These are phyloP conservation scores for Caenorhabditis sulstoni DNA, from an alignment of 2,888 invertebrate genomes.

Conservation along the genomic window DNA sequence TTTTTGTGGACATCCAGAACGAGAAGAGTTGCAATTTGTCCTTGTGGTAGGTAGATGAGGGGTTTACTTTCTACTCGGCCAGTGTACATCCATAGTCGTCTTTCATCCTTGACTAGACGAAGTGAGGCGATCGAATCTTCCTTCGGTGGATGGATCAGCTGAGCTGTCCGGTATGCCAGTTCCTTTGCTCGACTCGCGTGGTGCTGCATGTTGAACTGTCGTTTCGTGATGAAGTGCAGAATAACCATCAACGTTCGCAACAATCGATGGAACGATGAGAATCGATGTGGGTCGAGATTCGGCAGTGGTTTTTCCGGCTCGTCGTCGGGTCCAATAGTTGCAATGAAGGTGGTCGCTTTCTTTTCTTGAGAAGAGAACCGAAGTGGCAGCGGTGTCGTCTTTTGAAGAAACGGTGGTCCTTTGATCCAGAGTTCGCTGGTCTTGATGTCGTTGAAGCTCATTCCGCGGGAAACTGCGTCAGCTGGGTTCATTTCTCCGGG, in stretches of 20 bases:
- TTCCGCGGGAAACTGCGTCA: conserved; percentile 34
- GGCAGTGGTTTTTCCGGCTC: not conserved
- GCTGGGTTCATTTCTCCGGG: too few relatives aligned
- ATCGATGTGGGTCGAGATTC: conserved; percentile 20
- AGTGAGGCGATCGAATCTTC: conserved; percentile 8
- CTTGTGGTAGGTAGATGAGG: conserved; percentile 11
- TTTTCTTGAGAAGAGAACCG: not conserved
- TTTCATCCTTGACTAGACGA: not conserved
- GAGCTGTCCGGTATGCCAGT: conserved; percentile 1
- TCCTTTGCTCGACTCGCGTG: not conserved
- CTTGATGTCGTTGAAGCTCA: conserved; percentile 1
- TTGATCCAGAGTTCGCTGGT: conserved; percentile 18
- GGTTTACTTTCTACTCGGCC: not conserved
- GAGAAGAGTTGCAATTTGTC: conserved; percentile 14
- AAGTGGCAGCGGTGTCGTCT: not conserved
- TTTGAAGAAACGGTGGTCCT: conserved; percentile 15
- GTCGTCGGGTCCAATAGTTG: not conserved
- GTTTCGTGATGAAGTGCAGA: not conserved
- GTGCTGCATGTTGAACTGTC: not conserved
- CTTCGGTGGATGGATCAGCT: conserved; percentile 13
- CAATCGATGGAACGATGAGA: conserved; percentile 18
- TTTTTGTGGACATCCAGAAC: conserved; percentile 9
- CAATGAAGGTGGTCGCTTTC: not conserved
- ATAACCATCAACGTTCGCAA: not conserved
- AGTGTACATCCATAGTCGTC: conserved; percentile 3